A percentile compares a stretch with the other conserved stretches of the same genome.
phyloP scores from a whole-genome alignment of 1,140 invertebrate genomes.

The Pogonomyrmex californicus region DNA sequence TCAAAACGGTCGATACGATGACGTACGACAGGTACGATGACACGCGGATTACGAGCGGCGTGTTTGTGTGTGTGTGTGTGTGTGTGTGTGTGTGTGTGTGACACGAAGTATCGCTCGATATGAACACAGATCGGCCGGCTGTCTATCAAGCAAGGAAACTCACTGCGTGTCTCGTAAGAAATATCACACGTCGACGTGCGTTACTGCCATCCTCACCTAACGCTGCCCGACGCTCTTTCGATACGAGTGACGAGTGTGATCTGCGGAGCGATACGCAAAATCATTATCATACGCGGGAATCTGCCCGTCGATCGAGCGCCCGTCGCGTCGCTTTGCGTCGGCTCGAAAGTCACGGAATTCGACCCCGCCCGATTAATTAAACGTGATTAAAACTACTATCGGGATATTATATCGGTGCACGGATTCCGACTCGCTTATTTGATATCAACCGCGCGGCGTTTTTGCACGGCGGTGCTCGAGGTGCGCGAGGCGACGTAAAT shows the following conservation, averaged over 20 bases:
- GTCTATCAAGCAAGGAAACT: slow-evolving; percentile 59
- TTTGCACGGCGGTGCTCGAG: neutral
- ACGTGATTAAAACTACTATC: slow-evolving; percentile 50
- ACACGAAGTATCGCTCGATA: slow-evolving; percentile 59
- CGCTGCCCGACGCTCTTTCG: neutral
- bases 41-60: slow-evolving; percentile 68
- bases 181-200: slow-evolving; percentile 52
- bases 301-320: slow-evolving; percentile 67
- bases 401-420: slow-evolving; percentile 9
- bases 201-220: slow-evolving; percentile 36
- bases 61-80: slow-evolving; percentile 66
- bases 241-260: slow-evolving; percentile 49
- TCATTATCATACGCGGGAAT: slow-evolving; percentile 67
- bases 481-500: neutral
- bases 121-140: slow-evolving; percentile 34
- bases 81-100: slow-evolving; percentile 66
- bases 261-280: slow-evolving; percentile 65
- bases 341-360: slow-evolving; percentile 50
- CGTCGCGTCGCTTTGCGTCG: neutral
- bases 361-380: slow-evolving; percentile 56
- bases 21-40: slow-evolving; percentile 68
- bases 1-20: slow-evolving; percentile 59
- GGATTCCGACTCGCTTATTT: slow-evolving; percentile 34
- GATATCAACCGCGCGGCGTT: slow-evolving; percentile 2
- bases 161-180: slow-evolving; percentile 45